Evolutionary conservation across 2,888 invertebrate genomes (phyloP), one percentile per base, ranked within the genome.

Genomic region (Protonemura montana): DNA sequence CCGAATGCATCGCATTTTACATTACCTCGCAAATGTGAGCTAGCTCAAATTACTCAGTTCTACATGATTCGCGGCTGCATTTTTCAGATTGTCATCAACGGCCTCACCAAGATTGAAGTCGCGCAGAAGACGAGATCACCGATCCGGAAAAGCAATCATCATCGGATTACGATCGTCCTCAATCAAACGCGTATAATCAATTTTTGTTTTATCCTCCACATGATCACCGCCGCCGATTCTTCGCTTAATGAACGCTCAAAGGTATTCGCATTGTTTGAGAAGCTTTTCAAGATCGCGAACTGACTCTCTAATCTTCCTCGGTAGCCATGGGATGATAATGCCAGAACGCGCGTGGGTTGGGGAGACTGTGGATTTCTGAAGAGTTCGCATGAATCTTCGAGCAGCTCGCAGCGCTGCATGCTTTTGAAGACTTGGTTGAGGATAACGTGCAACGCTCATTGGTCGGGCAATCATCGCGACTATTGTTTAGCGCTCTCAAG

Each of bases 401-500:
- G 78, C 26, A 35, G 35, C 78, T 78, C 78, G 78, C 26, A 78
- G 27, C 27, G 26, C n/a, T n/a, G n/a, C 10, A 78, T 26, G 28
- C 7, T 26, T 27, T 78, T 78, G 28, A 78, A 78, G 78, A 26
- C 78, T 78, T 28, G 59, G 59, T 59, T 59, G 35, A 35, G 35
- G 35, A 10, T 59, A 10, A 21, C 59, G 29, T 30, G 16, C 82
- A 83, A 26, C 82, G 41, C 41, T 83, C 41, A 30, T 83, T 26
- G 30, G 82, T 41, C 82, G 26, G 41, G 42, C 42, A 83, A 35
- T 83, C 82, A 83, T 35, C 5, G 42, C 26, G 25, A 26, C 84
- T 84, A 84, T 84, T 84, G 84, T 84, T 29, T 59, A 59, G 42
- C 29, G 26, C 82, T 81, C 41, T 83, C 59, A 28, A 84, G 84